A percentile compares a stretch with the other conserved stretches of the same genome.
phyloP scores from a whole-genome alignment of 1,140 invertebrate species.

The Globodera rostochiensis region DNA sequence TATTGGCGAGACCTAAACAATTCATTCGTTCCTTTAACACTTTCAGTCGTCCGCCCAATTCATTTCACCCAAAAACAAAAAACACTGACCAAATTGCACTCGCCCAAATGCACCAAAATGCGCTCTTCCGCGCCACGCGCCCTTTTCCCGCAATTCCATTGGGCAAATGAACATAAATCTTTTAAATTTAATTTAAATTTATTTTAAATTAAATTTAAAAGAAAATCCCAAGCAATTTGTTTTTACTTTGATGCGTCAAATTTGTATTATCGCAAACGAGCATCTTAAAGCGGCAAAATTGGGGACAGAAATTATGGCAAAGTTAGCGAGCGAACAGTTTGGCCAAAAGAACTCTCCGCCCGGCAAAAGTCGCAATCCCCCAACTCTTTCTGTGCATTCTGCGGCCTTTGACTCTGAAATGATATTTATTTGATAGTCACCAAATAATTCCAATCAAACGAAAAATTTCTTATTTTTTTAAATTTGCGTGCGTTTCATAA shows the following conservation, averaged over 20 bases:
- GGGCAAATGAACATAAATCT: constrained; percentile 45
- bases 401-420: not conserved
- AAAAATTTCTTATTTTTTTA: too few relatives aligned
- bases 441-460: too few relatives aligned
- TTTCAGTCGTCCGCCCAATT: too few relatives aligned
- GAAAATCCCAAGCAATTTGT: not conserved
- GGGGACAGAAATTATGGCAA: not conserved
- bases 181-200: constrained; percentile 30
- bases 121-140: constrained; percentile 36
- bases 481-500: too few relatives aligned
- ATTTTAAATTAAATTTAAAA: constrained; percentile 21
- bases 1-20: constrained; percentile 26
- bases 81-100: constrained; percentile 37
- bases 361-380: constrained; percentile 13
- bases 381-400: not conserved
- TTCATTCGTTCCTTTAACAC: not conserved
- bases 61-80: too few relatives aligned
- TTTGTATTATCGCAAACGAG: constrained; percentile 42
- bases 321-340: constrained; percentile 17
- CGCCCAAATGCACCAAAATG: constrained; percentile 48
- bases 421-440: too few relatives aligned
- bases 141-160: constrained; percentile 47
- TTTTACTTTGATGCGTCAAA: constrained; percentile 33
- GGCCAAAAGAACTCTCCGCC: constrained; percentile 18
- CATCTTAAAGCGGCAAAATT: constrained; percentile 18